Conservation (phyloP, 1,140 invertebrate genomes). For the Sycophila sp. region DNA sequence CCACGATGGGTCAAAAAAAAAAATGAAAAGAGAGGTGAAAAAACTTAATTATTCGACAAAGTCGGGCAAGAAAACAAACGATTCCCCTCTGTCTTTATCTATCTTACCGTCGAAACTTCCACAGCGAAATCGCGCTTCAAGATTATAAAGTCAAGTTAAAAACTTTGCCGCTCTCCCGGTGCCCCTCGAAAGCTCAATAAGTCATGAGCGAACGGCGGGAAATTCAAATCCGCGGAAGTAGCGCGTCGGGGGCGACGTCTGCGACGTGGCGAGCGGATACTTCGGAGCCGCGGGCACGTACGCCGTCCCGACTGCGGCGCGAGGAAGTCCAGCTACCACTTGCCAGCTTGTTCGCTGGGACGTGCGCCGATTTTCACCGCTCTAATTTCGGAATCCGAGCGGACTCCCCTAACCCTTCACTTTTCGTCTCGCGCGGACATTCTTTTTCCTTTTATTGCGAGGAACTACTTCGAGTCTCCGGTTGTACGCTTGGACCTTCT, state of each 20-base stretch:
- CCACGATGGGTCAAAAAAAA: no score
- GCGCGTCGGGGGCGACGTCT: neutral
- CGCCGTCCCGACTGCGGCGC: slow-evolving; percentile 13
- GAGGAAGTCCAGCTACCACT: slow-evolving; percentile 29
- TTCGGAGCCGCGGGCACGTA: slow-evolving; percentile 24
- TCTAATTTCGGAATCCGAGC: slow-evolving; percentile 46
- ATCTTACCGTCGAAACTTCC: neutral
- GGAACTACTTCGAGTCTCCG: no score
- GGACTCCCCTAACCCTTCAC: neutral
- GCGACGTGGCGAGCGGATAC: neutral
- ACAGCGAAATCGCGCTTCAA: neutral
- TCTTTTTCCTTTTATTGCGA: neutral
- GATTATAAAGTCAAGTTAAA: neutral
- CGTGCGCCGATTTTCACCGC: slow-evolving; percentile 47
- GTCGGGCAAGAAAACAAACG: no score
- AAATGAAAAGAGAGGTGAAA: no score
- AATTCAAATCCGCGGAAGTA: neutral
- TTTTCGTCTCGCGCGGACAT: neutral
- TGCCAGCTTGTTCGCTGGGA: slow-evolving; percentile 47
- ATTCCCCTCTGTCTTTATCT: no score
- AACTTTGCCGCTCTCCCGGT: no score
- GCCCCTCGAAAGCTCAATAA: neutral
- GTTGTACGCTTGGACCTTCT: neutral
- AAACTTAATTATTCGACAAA: no score
- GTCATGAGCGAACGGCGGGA: neutral